Base-by-base conservation (phyloP, 2,888 invertebrate species). In the Sialis lutaria region DNA sequence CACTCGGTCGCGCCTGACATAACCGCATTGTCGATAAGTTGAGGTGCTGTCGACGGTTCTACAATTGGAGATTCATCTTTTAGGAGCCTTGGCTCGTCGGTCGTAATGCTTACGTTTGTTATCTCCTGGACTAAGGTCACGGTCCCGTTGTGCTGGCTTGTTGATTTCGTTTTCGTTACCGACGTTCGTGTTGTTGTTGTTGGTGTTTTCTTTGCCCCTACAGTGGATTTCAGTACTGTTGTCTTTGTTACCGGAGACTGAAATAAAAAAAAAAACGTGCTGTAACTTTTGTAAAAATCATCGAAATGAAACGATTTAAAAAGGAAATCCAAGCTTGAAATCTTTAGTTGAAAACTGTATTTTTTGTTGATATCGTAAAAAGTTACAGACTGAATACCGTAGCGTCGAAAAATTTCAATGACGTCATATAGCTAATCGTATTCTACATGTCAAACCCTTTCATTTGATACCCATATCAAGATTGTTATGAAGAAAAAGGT, bases 61-160 rank as follows among this genome's bases (percentile, higher is more conserved):
- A 62, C 60, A 45, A 64, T 44, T 7, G 65, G 66, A 6, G 64
- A 65, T 50, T 61, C 59, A 54, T 67, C 65, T 54, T 65, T 66
- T 32, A 62, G 46, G 34, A 60, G 51, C 35, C 55, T 55, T 33
- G 56, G 53, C 42, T 59, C 58, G 33, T 53, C 50, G 8, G 47
- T 44, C n/a, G 46, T 40, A 6, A 45, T 46, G 40, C 44, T 46
- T 5, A 48, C 48, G 10, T 49, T 51, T n/a, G 50, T 50, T 35
- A 50, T 48, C 12, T 56, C 55, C 33, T 54, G 54, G n/a, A 55
- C 50, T 6, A 52, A 50, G 45, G 55, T 56, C 5, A 50, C 47
- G 8, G 52, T 50, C 12, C 52, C 53, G 48, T 52, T 54, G 6
- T 55, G 53, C 1, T 56, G 47, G 45, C 33, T 60, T 34, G 57